Conservation (phyloP, 2,888 invertebrate genomes). For the Drosophila cyrtoloma region DNA sequence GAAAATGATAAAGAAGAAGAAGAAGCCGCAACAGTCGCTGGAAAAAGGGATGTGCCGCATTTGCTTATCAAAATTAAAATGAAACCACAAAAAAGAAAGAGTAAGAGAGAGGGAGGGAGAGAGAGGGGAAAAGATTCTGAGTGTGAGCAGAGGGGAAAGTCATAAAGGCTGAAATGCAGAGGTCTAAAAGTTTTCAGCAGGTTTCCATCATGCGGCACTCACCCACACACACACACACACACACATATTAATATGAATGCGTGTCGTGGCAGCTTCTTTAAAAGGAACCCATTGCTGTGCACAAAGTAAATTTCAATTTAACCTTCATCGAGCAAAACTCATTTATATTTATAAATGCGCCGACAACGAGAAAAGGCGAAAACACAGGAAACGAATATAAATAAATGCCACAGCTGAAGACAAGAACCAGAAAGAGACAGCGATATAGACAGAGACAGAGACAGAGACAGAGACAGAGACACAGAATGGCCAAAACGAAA, state of each 20-base stretch:
- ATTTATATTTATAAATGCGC: slow-evolving; percentile 85
- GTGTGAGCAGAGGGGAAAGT: slow-evolving; percentile 19
- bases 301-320: slow-evolving; percentile 81
- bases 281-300: slow-evolving; percentile 44
- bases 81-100: slow-evolving; percentile 46
- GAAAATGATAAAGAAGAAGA: slow-evolving; percentile 9
- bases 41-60: slow-evolving; percentile 62
- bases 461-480: slow-evolving; percentile 3
- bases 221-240: slow-evolving; percentile 1
- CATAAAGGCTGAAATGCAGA: slow-evolving; percentile 57
- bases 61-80: slow-evolving; percentile 78
- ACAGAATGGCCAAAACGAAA: slow-evolving; percentile 22
- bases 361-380: slow-evolving; percentile 59
- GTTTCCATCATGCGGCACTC: slow-evolving; percentile 57
- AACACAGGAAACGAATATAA: slow-evolving; percentile 65
- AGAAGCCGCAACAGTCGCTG: background rate
- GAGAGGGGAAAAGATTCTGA: background rate
- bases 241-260: slow-evolving; percentile 18
- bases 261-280: slow-evolving; percentile 37
- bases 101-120: background rate
- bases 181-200: slow-evolving; percentile 63
- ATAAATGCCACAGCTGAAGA: slow-evolving; percentile 62
- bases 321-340: slow-evolving; percentile 84
- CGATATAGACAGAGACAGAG: slow-evolving; percentile 2
- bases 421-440: slow-evolving; percentile 6